Evolutionary conservation across 2,113 vertebrate genomes (phyloP), one percentile per base, ranked within the genome.

Genomic region (Anser brachyrhynchus): DNA sequence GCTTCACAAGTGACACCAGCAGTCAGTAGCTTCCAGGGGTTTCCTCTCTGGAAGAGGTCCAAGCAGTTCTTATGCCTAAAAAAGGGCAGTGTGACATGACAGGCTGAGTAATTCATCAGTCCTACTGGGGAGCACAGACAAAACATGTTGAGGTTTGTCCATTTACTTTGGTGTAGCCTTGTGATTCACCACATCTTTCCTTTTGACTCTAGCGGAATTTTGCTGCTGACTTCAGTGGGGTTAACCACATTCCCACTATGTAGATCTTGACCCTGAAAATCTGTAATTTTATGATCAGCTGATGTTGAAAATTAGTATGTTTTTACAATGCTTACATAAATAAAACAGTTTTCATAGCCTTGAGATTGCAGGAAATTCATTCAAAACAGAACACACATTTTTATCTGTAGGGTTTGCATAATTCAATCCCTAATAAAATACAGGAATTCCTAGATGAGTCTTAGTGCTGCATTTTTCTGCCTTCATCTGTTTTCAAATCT

Each of bases 41-140:
- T 96, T 94, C 79, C 80, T 81, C 57, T 82, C 67, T 86, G 91
- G 83, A 84, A 89, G 31, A 70, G 51, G 9, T 89, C 84, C 83
- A 7, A 2, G 83, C 69, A 88, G 70, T 61, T 84, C 88, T 94
- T 58, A 69, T 89, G 85, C 46, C 64, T 90, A 49, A 83, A 83
- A 93, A 94, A 93, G 75, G 84, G 39, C 67, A 86, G 41, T 37
- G 59, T 66, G 75, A 74, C 91, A 66, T 29, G 79, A 90, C 72
- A 93, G 90, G 79, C 67, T 64, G 84, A 80, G 46, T 54, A 93
- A 87, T 90, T 89, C 44, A 44, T 83, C 55, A 26, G 28, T 66
- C n/a, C 62, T 95, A 65, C 66, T 73, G 46, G 4, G 3, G 75
- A 86, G 43, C 41, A 49, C 67, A 43, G 51, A 22, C 55, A 46